Evolutionary conservation across 1,140 invertebrate species (phyloP).

Genomic region (Rhagoletis pomonella): DNA sequence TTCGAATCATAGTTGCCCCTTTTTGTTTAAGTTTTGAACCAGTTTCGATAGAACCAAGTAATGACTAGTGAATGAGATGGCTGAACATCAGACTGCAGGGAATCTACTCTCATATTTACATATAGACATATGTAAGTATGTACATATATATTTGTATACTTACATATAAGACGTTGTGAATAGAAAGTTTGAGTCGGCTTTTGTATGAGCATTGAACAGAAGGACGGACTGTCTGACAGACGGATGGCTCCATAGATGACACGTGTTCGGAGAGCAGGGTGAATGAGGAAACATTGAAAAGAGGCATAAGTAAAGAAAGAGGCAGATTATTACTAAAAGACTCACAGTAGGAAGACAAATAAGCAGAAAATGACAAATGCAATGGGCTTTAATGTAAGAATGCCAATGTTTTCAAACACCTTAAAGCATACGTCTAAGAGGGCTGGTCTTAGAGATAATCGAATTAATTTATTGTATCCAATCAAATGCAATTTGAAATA

Average conservation of each 20-base stretch:
- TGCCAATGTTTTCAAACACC: neutral
- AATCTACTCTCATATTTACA: too few species aligned
- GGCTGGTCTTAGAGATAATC: too few species aligned
- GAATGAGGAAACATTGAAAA: neutral
- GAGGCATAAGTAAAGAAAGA: neutral
- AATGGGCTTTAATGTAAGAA: neutral
- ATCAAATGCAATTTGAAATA: too few species aligned
- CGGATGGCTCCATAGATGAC: neutral
- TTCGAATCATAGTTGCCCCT: too few species aligned
- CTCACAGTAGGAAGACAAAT: neutral
- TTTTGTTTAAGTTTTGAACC: too few species aligned
- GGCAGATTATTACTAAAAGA: slow-evolving; percentile 3
- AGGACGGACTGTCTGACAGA: neutral
- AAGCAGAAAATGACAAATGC: neutral
- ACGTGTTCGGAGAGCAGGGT: neutral
- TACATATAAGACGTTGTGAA: neutral
- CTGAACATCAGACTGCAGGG: too few species aligned
- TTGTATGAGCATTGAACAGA: slow-evolving; percentile 1
- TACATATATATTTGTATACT: too few species aligned
- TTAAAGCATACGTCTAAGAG: neutral
- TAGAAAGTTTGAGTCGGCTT: slow-evolving; percentile 37
- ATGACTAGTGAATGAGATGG: too few species aligned
- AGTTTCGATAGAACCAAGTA: too few species aligned
- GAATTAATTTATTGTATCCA: too few species aligned
- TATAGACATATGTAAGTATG: too few species aligned